Evolutionary conservation across 1,140 invertebrate species (phyloP), one percentile per base, ranked within the genome.

Genomic region (Cyphomyrmex costatus): DNA sequence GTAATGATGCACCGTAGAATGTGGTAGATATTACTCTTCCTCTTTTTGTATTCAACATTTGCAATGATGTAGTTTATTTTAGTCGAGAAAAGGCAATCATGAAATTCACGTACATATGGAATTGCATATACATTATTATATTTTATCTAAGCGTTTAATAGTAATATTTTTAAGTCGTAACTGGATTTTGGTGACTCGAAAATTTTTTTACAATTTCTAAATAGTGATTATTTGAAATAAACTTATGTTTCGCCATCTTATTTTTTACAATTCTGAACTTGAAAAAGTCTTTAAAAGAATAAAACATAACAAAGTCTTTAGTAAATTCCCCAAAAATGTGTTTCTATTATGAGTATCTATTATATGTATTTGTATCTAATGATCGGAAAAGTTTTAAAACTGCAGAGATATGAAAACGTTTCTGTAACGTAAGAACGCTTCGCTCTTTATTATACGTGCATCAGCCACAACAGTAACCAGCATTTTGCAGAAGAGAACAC

Each of bases 1-100:
- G 53, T 74, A 74, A 83, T 83, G 79, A 74, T 24, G 56, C 53
- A 74, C 74, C 68, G 6, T 42, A 46, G 53, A 56, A 61, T 7
- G 8, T 10, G 10, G 7, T 36, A 21, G 8, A 14, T 49, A 42
- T 27, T 83, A 30, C 12, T 68, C n/a, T 58, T 7, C n/a, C n/a
- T 19, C 30, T 71, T 60, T n/a, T 71, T 19, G 51, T 27, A 71
- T 60, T 82, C 53, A 16, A 30, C 36, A 33, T 8, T 8, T 42
- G 36, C 8, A 42, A 42, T 42, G 10, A 60, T 14, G 68, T 8
- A 33, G 4, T 60, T 49, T 24, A 33, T 14, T n/a, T 73, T 14
- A 24, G 14, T 74, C 4, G 24, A 74, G n/a, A 30, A 60, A 60
- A 16, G 24, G 7, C 3, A 46, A 74, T 74, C 42, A 8, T 49